Conservation (phyloP, 1,140 invertebrate species). For the Bemisia tabaci region DNA sequence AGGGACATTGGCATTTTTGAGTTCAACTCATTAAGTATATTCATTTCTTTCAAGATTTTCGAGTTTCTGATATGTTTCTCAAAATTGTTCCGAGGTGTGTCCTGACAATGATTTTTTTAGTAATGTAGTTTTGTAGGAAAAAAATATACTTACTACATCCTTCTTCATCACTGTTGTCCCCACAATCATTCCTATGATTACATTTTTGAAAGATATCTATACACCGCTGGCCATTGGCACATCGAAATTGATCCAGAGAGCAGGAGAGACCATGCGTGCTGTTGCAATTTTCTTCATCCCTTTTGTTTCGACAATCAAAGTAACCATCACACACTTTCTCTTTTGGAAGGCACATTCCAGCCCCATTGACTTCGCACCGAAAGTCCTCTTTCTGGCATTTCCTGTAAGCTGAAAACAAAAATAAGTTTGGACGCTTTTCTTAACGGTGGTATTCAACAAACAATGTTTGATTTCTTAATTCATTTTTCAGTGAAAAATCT, state of each 20-base stretch:
- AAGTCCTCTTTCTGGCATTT: slow-evolving; percentile 74
- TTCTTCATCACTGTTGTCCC: slow-evolving; percentile 77
- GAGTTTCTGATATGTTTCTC: too few species aligned
- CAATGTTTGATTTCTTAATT: too few species aligned
- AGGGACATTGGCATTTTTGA: too few species aligned
- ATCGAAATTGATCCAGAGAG: slow-evolving; percentile 76
- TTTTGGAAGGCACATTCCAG: slow-evolving; percentile 57
- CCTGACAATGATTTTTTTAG: too few species aligned
- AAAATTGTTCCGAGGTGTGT: too few species aligned
- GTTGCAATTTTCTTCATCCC: slow-evolving; percentile 66
- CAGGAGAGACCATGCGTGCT: slow-evolving; percentile 46
- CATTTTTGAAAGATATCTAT: slow-evolving; percentile 68
- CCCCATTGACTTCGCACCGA: slow-evolving; percentile 35
- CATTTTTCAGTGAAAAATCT: too few species aligned
- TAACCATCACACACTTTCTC: slow-evolving; percentile 83
- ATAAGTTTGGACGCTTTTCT: neutral
- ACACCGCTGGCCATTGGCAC: slow-evolving; percentile 66
- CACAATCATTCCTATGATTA: slow-evolving; percentile 79
- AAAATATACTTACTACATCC: slow-evolving; percentile 53
- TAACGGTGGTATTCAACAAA: too few species aligned
- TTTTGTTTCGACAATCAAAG: slow-evolving; percentile 69
- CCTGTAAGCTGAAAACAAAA: slow-evolving; percentile 49
- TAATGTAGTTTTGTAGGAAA: too few species aligned
- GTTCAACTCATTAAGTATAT: too few species aligned
- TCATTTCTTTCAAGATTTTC: too few species aligned